Evolutionary conservation across 1,140 invertebrate genomes (phyloP), one percentile per base, ranked within the genome.

Genomic region (Cepaea nemoralis): DNA sequence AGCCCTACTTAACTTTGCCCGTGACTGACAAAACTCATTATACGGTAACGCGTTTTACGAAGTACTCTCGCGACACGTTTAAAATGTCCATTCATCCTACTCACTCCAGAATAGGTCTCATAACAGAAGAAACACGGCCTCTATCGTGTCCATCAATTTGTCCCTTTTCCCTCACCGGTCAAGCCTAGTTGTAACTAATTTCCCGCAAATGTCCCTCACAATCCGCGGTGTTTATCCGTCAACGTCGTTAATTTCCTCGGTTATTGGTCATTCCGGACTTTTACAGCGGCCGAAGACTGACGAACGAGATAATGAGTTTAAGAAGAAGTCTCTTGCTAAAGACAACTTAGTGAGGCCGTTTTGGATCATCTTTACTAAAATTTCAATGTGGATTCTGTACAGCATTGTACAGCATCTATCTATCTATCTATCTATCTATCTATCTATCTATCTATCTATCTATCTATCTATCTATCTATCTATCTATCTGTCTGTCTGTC

Each of bases 231-330:
- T 70, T 70, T 70, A 37, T 14, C 19, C 33, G 40, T 22, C 22
- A 19, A 50, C 33, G 42, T 74, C 71, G 33, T 74, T 74, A 74
- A 74, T 74, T 45, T 39, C 19, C 37, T 42, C 27, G 27, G 71
- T 74, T 74, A 74, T 48, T 74, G 71, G 71, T 74, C 42, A 74
- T 39, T 74, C 22, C 40, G 69, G 69, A 42, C 69, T 39, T 37
- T 39, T 6, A 31, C 1, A 40, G 69, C 10, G 12, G 35, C 10
- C 69, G 69, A 70, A 63, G 69, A 70, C 16, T 39, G 69, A 70
- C 35, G 10, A 22, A 37, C 1, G 16, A 22, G 69, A 70, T 39
- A 70, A 70, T n/a, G 33, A 40, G n/a, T 42, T 70, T 40, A 6
- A 22, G 14, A 35, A 27, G 31, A n/a, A 31, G n/a, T 42, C 6